These are phyloP conservation scores for Sebastes hubbsi DNA, from an alignment of 2,797 vertebrate genomes.

Conservation along the genomic window DNA sequence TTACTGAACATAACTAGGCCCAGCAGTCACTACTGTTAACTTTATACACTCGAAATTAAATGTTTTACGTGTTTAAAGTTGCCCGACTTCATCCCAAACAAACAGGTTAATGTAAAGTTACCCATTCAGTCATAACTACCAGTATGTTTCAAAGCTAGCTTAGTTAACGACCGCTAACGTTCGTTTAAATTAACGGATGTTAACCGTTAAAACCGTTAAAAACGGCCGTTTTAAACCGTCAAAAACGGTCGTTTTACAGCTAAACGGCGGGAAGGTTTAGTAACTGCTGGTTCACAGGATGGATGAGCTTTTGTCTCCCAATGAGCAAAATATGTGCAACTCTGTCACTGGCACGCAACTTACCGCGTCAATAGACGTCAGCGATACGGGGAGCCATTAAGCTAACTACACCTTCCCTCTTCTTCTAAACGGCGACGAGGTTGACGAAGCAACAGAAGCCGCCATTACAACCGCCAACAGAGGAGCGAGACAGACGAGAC, in stretches of 20 bases:
- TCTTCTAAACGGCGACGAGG: slow-evolving; percentile 75
- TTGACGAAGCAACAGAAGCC: slow-evolving; percentile 71
- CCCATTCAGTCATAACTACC: background rate
- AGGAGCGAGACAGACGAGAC: too few relatives aligned
- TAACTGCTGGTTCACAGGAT: slow-evolving; percentile 32
- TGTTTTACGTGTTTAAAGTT: background rate
- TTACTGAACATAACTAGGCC: slow-evolving; percentile 48
- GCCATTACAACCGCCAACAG: slow-evolving; percentile 74
- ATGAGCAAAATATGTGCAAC: slow-evolving; percentile 82
- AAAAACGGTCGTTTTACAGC: slow-evolving; percentile 19
- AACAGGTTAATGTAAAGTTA: background rate
- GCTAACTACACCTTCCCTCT: slow-evolving; percentile 84
- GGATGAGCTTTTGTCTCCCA: slow-evolving; percentile 71
- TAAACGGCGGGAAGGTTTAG: background rate
- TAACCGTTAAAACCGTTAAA: slow-evolving; percentile 41
- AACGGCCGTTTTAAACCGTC: slow-evolving; percentile 23
- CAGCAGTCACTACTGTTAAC: background rate
- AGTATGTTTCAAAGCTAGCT: too few relatives aligned
- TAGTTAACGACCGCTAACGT: slow-evolving; percentile 31
- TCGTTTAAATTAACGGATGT: slow-evolving; percentile 41
- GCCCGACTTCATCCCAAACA: background rate
- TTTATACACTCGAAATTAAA: background rate
- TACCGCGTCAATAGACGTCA: slow-evolving; percentile 89
- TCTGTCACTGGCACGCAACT: slow-evolving; percentile 87
- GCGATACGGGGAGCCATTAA: slow-evolving; percentile 86